A percentile compares a stretch with the other conserved stretches of the same genome.
Evolutionary conservation across 2,113 vertebrate genomes (phyloP).

Genomic region (Perca flavescens): DNA sequence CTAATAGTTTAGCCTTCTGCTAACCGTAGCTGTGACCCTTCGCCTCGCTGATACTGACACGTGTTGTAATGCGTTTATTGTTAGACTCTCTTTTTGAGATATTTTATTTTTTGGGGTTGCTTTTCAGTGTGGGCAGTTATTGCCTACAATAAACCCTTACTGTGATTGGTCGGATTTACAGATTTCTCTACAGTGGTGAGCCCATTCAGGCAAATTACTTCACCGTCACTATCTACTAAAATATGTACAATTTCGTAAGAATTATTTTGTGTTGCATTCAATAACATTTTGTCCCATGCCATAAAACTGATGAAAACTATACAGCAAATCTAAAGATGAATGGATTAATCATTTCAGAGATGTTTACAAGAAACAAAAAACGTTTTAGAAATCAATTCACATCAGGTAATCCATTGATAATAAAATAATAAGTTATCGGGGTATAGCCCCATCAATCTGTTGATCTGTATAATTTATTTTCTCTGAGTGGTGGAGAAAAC

Average conservation of each 20-base stretch:
- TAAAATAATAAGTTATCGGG: not conserved
- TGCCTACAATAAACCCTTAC: no score
- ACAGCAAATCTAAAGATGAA: not conserved
- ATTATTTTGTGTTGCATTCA: not conserved
- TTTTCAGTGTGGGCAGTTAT: no score
- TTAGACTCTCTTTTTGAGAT: no score
- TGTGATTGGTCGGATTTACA: not conserved
- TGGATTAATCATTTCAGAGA: not conserved
- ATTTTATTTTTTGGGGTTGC: no score
- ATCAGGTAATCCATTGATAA: not conserved
- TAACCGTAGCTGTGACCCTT: no score
- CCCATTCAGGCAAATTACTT: not conserved
- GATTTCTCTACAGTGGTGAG: no score
- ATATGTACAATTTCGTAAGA: not conserved
- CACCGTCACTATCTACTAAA: not conserved
- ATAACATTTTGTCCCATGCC: not conserved
- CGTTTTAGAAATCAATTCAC: not conserved
- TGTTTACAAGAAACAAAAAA: no score
- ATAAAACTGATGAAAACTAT: not conserved
- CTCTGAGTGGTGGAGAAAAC: no score
- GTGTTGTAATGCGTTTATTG: no score
- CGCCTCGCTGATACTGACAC: no score
- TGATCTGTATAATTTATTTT: no score
- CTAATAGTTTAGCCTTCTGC: no score
- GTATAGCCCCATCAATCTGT: not conserved